Evolutionary conservation across 23 tunicate genomes (phyloP), one percentile per base, ranked within the genome.

Genomic region (Diplosoma virens): DNA sequence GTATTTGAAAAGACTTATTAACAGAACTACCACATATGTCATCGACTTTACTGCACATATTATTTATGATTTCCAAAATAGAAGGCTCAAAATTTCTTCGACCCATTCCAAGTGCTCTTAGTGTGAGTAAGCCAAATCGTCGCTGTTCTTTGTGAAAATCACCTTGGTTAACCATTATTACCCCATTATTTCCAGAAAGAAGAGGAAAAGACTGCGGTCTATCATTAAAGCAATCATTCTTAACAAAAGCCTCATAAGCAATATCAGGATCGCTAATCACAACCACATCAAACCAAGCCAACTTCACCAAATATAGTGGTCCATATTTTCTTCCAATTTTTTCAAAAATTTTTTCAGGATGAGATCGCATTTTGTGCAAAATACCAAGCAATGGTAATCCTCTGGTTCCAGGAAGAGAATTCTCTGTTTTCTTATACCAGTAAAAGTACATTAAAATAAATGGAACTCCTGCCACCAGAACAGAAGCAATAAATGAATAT

Each of bases 51-150:
- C n/a, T n/a, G n/a, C n/a, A n/a, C n/a, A n/a, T n/a, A n/a, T n/a
- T n/a, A n/a, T n/a, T n/a, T n/a, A n/a, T n/a, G n/a, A n/a, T 18
- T n/a, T 28, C 69, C 22, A 21, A 56, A 56, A 56, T 56, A 56
- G 16, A 21, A 17, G 89, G 83, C 58, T 84, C 89, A 7, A 84
- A 45, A 25, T 60, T 84, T 0, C 66, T 69, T 54, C 77, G 75
- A 11, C 89, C 89, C 87, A 82, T 82, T 61, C 87, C 87, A 30
- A 82, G 65, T 18, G 31, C 48, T 75, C 75, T 63, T 32, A 82
- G 29, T 11, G 87, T 75, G 47, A 37, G 17, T 16, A 75, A 25
- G 3, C 81, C 81, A 37, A 82, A 84, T 0, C 82, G 77, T 2
- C 89, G 67, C 33, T 84, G 89, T 71, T 84, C 89, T 77, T 77